Evolutionary conservation across 2,888 invertebrate genomes (phyloP).

Genomic region (Lacanobia oleracea): DNA sequence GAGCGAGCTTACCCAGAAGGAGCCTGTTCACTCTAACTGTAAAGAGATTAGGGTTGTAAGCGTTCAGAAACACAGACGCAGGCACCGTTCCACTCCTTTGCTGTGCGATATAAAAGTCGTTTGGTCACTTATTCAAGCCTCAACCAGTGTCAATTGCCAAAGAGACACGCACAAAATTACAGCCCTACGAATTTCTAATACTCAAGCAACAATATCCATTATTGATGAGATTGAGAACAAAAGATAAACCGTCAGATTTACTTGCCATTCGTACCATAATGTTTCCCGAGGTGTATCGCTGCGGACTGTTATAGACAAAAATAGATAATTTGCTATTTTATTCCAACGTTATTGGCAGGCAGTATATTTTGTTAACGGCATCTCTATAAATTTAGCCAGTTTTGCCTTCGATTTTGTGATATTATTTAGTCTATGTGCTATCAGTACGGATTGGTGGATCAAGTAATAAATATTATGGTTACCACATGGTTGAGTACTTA

Average conservation of each 20-base stretch:
- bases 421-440: slow-evolving; percentile 23
- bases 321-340: slow-evolving; percentile 62
- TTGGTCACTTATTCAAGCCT: neutral
- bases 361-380: slow-evolving; percentile 53
- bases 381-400: slow-evolving; percentile 29
- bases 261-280: slow-evolving; percentile 31
- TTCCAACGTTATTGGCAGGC: slow-evolving; percentile 54
- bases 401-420: slow-evolving; percentile 30
- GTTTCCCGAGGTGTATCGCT: slow-evolving; percentile 27
- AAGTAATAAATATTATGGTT: neutral
- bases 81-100: too few species aligned
- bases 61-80: too few species aligned
- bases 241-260: slow-evolving; percentile 53
- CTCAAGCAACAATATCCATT: neutral
- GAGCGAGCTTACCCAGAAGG: too few species aligned
- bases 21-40: too few species aligned
- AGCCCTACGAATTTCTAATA: neutral
- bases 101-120: too few species aligned
- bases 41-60: too few species aligned
- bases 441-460: neutral
- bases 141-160: neutral
- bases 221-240: slow-evolving; percentile 30
- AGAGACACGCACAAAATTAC: neutral
- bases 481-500: too few species aligned
- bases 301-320: slow-evolving; percentile 39